Evolutionary conservation across 2,888 invertebrate species (phyloP).

Genomic region (Rambutsinella grinnellia): DNA sequence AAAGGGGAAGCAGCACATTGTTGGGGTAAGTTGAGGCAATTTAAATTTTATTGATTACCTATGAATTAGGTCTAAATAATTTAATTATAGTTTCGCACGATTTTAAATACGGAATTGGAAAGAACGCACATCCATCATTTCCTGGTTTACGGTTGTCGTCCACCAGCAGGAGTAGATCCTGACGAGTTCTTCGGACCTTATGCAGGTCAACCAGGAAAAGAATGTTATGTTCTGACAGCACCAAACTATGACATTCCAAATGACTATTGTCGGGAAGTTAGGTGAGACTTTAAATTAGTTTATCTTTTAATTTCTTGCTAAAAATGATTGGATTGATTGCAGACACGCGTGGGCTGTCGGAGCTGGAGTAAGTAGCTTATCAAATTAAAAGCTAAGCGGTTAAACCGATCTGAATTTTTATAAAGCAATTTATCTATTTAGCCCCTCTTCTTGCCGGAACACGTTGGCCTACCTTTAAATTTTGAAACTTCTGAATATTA

Average conservation of each 20-base stretch:
- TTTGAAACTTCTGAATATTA: not conserved
- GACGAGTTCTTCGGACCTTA: not conserved
- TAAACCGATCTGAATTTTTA: not conserved
- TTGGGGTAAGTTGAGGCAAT: slow-evolving; percentile 2
- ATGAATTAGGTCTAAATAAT: not conserved
- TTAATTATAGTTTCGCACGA: not conserved
- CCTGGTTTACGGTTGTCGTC: not conserved
- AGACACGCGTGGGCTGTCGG: not conserved
- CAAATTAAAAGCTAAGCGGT: not conserved
- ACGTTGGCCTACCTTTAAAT: not conserved
- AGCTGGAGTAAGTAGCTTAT: not conserved
- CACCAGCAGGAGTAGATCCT: not conserved
- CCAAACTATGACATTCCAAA: not conserved
- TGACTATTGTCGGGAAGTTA: not conserved
- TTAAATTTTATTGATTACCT: not conserved
- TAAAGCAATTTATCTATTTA: not conserved
- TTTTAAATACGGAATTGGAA: not conserved
- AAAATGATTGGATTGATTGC: too few relatives aligned
- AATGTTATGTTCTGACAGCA: not conserved
- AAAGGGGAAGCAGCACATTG: not conserved
- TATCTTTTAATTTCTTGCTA: not conserved
- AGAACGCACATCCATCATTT: not conserved
- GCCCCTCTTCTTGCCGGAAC: not conserved
- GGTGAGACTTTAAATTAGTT: not conserved
- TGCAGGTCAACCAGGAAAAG: not conserved